Conservation (phyloP, 2,113 vertebrate species). For the Rana temporaria region DNA sequence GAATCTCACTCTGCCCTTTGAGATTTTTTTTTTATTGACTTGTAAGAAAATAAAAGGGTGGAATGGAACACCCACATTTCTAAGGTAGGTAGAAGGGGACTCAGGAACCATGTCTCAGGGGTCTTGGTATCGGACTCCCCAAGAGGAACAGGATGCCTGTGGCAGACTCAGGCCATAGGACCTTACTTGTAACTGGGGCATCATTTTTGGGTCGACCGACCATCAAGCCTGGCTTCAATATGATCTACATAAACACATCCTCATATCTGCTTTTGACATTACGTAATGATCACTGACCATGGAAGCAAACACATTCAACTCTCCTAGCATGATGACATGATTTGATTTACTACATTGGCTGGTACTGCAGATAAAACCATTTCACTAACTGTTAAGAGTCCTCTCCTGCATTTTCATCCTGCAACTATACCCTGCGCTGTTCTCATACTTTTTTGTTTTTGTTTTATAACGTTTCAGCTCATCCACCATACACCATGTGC, state of each 20-base stretch:
- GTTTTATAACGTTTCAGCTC: constrained; percentile 83
- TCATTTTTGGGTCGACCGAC: too few relatives aligned
- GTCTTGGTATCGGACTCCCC: too few relatives aligned
- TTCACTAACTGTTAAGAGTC: constrained; percentile 24
- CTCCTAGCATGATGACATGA: constrained; percentile 39
- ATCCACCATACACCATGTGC: constrained; percentile 97
- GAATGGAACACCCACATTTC: too few relatives aligned
- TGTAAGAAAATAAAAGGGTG: too few relatives aligned
- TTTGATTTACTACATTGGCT: constrained; percentile 55
- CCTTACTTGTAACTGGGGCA: too few relatives aligned
- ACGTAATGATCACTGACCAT: not conserved
- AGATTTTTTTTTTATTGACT: too few relatives aligned
- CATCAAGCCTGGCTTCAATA: too few relatives aligned
- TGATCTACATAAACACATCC: not conserved
- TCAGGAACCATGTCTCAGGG: too few relatives aligned
- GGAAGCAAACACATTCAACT: constrained; percentile 10
- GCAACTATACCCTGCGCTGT: constrained; percentile 58
- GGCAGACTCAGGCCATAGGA: too few relatives aligned
- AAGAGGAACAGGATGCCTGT: too few relatives aligned
- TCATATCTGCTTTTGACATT: constrained; percentile 26
- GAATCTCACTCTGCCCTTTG: too few relatives aligned
- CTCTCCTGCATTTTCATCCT: constrained; percentile 51
- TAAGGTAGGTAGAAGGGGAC: too few relatives aligned
- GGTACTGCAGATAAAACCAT: constrained; percentile 31
- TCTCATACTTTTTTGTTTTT: constrained; percentile 70